Evolutionary conservation across 2,888 invertebrate species (phyloP), one percentile per base, ranked within the genome.

Genomic region (Oxyteleia sp.): DNA sequence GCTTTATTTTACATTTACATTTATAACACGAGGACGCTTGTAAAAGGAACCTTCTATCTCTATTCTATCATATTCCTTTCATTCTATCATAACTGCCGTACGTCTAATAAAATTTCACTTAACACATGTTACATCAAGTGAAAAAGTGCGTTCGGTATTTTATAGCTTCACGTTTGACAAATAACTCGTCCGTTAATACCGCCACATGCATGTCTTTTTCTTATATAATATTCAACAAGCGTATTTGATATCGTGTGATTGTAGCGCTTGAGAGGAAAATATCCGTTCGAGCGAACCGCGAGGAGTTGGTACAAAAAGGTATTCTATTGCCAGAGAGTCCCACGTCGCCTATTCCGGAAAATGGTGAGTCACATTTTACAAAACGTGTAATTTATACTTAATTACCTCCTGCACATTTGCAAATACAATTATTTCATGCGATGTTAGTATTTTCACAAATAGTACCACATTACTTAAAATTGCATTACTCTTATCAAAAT

Each of bases 261-360:
- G 86, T 95, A 99, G 98, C 98, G 90, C 96, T 99, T 95, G 99
- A 99, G 95, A 96, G 99, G 94, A 98, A 99, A 95, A 98, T 99
- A 95, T 99, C 98, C 94, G 97, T 99, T 95, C 97, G 99, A 95
- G 98, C 98, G 94, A 98, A 98, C 95, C 96, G 98, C 94, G 98
- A 99, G 94, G 99, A 99, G 94, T 95, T 99, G 95, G 97, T 99
- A 94, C 97, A 98, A 94, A 98, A 98, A 95, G 98, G 99, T 92
- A 98, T 99, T 90, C 95, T 99, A 88, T 94, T 97, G 93, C 98
- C 98, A 90, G 98, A 98, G 93, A 97, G 97, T 94, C 97, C 97
- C 88, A 95, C 96, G 91, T 96, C 97, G 89, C 96, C 97, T 88
- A 96, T 97, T 94, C 96, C 97, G 93, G 97, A 97, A 95, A 96